Evolutionary conservation across 2,797 vertebrate species (phyloP).

Genomic region (Hypotaenidia philippensis): DNA sequence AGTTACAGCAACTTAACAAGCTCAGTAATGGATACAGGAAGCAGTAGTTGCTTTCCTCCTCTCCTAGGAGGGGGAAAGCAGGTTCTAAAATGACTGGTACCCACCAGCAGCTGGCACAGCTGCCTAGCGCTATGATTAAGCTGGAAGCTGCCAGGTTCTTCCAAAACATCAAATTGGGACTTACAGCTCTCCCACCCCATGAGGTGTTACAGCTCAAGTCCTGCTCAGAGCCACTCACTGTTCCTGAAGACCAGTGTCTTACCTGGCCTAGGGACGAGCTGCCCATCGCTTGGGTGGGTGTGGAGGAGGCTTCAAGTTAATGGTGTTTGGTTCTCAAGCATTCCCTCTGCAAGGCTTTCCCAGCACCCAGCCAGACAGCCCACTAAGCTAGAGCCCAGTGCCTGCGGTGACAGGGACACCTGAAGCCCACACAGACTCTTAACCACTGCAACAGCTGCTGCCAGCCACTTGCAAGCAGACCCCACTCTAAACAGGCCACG

Average conservation of each 20-base stretch:
- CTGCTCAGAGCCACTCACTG: fast-evolving
- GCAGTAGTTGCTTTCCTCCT: fast-evolving
- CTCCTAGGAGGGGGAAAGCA: not conserved
- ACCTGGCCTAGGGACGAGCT: too few species aligned
- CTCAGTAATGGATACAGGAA: fast-evolving
- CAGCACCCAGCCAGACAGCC: not conserved
- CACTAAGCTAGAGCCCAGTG: fast-evolving
- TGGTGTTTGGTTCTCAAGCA: fast-evolving
- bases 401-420: fast-evolving
- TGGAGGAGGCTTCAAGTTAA: fast-evolving
- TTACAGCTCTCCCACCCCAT: not conserved
- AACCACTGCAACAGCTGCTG: fast-evolving
- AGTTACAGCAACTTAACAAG: fast-evolving
- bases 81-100: not conserved
- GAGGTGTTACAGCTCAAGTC: too few species aligned
- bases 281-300: too few species aligned
- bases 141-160: not conserved
- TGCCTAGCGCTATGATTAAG: not conserved
- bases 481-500: not conserved
- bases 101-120: not conserved
- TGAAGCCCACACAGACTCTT: fast-evolving
- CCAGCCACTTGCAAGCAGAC: not conserved
- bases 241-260: not conserved
- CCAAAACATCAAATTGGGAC: fast-evolving
- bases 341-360: not conserved